These are phyloP conservation scores for Periplaneta americana DNA, from an alignment of 1,140 invertebrate genomes.

Conservation along the genomic window DNA sequence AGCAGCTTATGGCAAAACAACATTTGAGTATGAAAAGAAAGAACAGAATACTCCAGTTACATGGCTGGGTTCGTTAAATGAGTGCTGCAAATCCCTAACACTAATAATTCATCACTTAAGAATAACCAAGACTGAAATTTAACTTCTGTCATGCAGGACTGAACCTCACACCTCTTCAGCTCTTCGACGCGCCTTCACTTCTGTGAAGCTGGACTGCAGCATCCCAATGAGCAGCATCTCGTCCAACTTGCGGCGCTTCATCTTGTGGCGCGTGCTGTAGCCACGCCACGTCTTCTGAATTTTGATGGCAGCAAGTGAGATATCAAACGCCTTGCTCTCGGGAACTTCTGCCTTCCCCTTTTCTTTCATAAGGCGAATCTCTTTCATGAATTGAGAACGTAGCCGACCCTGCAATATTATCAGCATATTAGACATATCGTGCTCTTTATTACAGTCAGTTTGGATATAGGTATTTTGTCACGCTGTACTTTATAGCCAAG, in stretches of 20 bases:
- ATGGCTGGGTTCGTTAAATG: no score
- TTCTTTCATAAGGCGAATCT: conserved; percentile 73
- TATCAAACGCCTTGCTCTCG: conserved; percentile 47
- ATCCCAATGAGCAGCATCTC: conserved; percentile 82
- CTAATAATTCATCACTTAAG: no score
- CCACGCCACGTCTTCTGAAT: conserved; percentile 82
- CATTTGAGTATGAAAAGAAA: no score
- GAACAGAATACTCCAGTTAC: no score
- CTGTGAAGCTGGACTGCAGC: conserved; percentile 36
- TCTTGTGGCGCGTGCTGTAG: conserved; percentile 62
- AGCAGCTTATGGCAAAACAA: no score
- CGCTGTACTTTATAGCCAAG: no score
- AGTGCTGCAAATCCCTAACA: no score
- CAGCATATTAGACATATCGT: no score
- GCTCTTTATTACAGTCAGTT: no score
- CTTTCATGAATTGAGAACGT: conserved; percentile 82
- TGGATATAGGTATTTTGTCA: no score
- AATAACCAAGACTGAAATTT: no score
- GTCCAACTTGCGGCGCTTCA: conserved; percentile 61
- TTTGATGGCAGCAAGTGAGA: conserved; percentile 57
- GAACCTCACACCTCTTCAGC: conserved; percentile 28
- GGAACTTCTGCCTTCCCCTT: conserved; percentile 39
- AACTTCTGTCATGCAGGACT: no score
- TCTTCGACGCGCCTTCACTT: conserved; percentile 32
- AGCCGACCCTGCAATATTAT: conserved; percentile 42